phyloP scores from a whole-genome alignment of 2,888 invertebrate genomes.

The Stenoptilia bipunctidactyla region DNA sequence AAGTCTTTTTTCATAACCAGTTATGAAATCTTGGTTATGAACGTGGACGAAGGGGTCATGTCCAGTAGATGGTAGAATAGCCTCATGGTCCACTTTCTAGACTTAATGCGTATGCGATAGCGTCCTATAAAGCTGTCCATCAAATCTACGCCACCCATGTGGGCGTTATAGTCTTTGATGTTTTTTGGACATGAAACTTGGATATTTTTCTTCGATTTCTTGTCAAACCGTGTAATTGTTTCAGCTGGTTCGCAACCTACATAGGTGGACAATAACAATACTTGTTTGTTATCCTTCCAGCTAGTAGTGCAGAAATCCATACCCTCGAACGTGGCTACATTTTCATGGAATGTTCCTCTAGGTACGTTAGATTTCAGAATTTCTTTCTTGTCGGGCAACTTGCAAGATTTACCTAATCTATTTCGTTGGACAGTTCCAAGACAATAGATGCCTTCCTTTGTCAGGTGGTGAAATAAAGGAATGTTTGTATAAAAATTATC shows the following conservation, averaged over 20 bases:
- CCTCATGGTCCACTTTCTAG: slow-evolving; percentile 23
- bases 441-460: slow-evolving; percentile 25
- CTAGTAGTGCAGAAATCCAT: slow-evolving; percentile 20
- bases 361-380: slow-evolving; percentile 23
- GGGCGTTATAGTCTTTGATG: slow-evolving; percentile 9
- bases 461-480: slow-evolving; percentile 22
- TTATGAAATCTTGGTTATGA: too few species aligned
- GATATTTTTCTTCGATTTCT: slow-evolving; percentile 3
- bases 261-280: slow-evolving; percentile 25
- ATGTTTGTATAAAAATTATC: slow-evolving; percentile 26
- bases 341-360: slow-evolving; percentile 25
- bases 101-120: slow-evolving; percentile 24
- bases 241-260: slow-evolving; percentile 24
- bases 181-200: slow-evolving; percentile 1
- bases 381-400: slow-evolving; percentile 23
- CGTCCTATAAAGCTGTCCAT: slow-evolving; percentile 25
- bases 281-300: slow-evolving; percentile 28
- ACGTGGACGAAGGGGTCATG: too few species aligned
- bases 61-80: slow-evolving; percentile 25
- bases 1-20: too few species aligned
- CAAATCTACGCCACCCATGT: slow-evolving; percentile 17
- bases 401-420: slow-evolving; percentile 22
- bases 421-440: slow-evolving; percentile 27
- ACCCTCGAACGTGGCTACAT: slow-evolving; percentile 22
- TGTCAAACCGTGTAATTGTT: slow-evolving; percentile 7